These are phyloP conservation scores for Oryzias curvinotus DNA, from an alignment of 2,113 vertebrate species.

Conservation along the genomic window DNA sequence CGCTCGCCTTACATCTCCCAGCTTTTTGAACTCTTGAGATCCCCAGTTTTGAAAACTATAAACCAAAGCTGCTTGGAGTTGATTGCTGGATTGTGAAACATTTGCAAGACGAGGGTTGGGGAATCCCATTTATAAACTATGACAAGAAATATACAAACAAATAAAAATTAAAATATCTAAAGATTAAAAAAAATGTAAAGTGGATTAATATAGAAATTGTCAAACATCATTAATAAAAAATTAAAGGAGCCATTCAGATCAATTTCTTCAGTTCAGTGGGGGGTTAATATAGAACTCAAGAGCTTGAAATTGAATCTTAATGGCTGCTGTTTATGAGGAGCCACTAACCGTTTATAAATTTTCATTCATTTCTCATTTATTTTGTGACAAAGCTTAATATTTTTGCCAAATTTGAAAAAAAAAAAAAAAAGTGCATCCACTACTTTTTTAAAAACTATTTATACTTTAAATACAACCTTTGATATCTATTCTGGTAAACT, in stretches of 20 bases:
- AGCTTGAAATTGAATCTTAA: not conserved
- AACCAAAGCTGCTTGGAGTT: not conserved
- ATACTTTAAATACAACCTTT: conserved; percentile 23
- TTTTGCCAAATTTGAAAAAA: not conserved
- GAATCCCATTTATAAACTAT: not conserved
- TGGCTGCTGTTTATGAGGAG: conserved; percentile 5
- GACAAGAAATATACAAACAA: not conserved
- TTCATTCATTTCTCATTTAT: conserved; percentile 15
- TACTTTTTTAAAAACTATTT: not conserved
- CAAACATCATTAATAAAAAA: not conserved
- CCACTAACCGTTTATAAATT: conserved; percentile 8
- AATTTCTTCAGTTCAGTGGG: not conserved
- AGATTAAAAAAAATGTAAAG: not conserved
- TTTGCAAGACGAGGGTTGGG: not conserved
- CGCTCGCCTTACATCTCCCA: conserved; percentile 14
- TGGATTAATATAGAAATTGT: not conserved
- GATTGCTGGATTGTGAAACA: conserved; percentile 6
- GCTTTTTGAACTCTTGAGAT: conserved; percentile 18
- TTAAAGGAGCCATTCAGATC: not conserved
- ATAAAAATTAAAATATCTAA: not conserved
- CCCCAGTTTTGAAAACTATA: conserved; percentile 7
- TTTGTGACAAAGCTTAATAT: not conserved
- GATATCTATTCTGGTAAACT: conserved; percentile 8
- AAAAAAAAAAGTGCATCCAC: not conserved
- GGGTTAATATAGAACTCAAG: not conserved